Percentiles rank a stretch among this genome's conserved stretches.
Conservation (phyloP, 2,888 invertebrate species). For the Metallyticus violacea region DNA sequence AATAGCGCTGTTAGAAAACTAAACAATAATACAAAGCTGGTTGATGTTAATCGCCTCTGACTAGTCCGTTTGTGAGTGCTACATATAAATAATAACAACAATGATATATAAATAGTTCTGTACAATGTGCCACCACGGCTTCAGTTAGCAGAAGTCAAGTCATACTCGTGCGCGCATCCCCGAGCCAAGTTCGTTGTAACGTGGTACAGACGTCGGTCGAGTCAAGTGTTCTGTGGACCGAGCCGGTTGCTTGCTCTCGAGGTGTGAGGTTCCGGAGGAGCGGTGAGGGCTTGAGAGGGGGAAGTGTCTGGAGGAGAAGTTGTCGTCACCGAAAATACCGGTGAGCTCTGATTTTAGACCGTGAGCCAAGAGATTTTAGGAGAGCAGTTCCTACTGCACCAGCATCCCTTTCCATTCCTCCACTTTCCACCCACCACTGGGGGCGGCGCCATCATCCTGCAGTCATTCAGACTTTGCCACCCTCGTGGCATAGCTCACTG, state of each 20-base stretch:
- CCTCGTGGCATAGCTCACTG: background rate
- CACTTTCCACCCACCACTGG: background rate
- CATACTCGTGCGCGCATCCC: conserved; percentile 47
- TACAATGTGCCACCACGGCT: conserved; percentile 50
- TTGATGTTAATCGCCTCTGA: conserved; percentile 38
- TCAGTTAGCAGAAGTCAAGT: conserved; percentile 69
- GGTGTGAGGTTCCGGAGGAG: conserved; percentile 16
- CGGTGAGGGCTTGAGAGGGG: conserved; percentile 1
- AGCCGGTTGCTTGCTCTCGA: background rate
- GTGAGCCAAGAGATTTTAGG: conserved; percentile 6
- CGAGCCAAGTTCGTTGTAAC: conserved; percentile 32
- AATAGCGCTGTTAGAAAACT: background rate
- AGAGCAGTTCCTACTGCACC: background rate
- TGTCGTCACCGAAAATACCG: conserved; percentile 22
- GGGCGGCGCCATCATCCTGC: background rate
- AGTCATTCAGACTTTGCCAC: background rate
- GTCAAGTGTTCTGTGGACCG: conserved; percentile 49
- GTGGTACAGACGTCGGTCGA: conserved; percentile 79
- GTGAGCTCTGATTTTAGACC: conserved; percentile 27
- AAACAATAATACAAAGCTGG: conserved; percentile 1
- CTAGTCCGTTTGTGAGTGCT: conserved; percentile 43
- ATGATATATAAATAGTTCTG: conserved; percentile 20
- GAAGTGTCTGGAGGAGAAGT: background rate
- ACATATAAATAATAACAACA: conserved; percentile 26
- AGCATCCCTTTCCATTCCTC: background rate